A percentile compares a stretch with the other conserved stretches of the same genome.
Evolutionary conservation across 2,797 vertebrate species (phyloP).

Genomic region (Rhabdophis nuchalis): DNA sequence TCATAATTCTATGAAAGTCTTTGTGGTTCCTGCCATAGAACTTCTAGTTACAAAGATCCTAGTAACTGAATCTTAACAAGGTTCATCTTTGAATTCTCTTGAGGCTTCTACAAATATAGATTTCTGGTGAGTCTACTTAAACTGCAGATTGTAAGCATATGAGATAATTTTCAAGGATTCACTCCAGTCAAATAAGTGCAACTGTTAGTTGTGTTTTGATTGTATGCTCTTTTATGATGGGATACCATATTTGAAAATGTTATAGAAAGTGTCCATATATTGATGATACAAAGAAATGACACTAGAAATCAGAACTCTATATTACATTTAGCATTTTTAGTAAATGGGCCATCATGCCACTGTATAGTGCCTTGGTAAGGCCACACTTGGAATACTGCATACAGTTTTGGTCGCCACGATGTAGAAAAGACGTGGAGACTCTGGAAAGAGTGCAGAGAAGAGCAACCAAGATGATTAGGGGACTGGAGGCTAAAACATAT

Average conservation of each 20-base stretch:
- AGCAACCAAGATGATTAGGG: too few relatives aligned
- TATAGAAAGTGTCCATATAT: not conserved
- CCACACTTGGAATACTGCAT: too few relatives aligned
- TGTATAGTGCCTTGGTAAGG: too few relatives aligned
- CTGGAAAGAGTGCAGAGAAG: too few relatives aligned
- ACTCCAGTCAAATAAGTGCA: not conserved
- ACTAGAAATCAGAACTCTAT: not conserved
- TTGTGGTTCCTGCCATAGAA: not conserved
- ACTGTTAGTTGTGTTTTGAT: not conserved
- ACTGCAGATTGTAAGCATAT: not conserved
- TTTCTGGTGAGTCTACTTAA: not conserved
- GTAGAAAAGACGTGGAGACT: too few relatives aligned
- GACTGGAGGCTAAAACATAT: too few relatives aligned
- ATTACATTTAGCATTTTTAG: not conserved
- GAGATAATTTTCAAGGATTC: not conserved
- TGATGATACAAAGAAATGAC: not conserved
- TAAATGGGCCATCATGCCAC: not conserved
- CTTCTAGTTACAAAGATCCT: not conserved
- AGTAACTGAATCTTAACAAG: not conserved
- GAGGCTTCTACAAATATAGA: not conserved
- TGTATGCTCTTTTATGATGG: not conserved
- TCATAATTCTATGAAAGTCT: not conserved
- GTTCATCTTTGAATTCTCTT: not conserved
- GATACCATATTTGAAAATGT: not conserved
- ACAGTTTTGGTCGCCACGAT: too few relatives aligned